These are phyloP conservation scores for Mormyrus hasselquistii DNA, from an alignment of 2,797 vertebrate genomes.

Conservation along the genomic window DNA sequence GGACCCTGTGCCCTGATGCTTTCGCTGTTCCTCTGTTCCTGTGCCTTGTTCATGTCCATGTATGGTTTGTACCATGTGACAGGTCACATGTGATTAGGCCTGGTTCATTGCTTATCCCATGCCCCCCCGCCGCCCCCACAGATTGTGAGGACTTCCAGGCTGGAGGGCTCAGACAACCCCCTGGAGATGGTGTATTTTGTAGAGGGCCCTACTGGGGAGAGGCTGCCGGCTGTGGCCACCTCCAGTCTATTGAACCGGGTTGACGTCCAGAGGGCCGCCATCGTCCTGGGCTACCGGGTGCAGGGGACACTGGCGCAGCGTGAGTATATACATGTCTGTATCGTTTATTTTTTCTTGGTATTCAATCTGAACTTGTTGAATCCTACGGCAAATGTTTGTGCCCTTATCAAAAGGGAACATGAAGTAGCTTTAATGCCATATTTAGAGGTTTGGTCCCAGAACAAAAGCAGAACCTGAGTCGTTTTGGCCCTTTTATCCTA, in stretches of 20 bases:
- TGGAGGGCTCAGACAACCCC: constrained; percentile 70
- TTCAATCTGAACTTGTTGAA: not conserved
- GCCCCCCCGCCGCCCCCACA: constrained; percentile 35
- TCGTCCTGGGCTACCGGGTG: constrained; percentile 85
- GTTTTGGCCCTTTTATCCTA: not conserved
- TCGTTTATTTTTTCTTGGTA: not conserved
- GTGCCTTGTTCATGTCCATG: not conserved
- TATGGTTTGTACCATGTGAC: not conserved
- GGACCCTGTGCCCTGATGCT: not conserved
- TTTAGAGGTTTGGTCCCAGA: not conserved
- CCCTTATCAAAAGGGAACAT: not conserved
- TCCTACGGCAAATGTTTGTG: not conserved
- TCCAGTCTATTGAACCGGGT: constrained; percentile 81
- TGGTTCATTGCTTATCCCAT: not conserved
- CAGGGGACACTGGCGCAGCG: constrained; percentile 82
- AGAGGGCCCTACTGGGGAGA: constrained; percentile 76
- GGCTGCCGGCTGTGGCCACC: constrained; percentile 71
- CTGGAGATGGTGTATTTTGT: constrained; percentile 91
- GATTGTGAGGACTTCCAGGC: constrained; percentile 79
- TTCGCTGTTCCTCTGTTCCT: not conserved
- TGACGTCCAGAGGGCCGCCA: constrained; percentile 86
- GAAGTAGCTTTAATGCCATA: not conserved
- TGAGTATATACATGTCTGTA: constrained; percentile 57
- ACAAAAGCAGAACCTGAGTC: not conserved
- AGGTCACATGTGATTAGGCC: not conserved